Percentiles rank a stretch among this genome's conserved stretches.
These are phyloP conservation scores for Rhaphigaster nebulosa DNA, from an alignment of 2,888 invertebrate genomes.

Conservation along the genomic window DNA sequence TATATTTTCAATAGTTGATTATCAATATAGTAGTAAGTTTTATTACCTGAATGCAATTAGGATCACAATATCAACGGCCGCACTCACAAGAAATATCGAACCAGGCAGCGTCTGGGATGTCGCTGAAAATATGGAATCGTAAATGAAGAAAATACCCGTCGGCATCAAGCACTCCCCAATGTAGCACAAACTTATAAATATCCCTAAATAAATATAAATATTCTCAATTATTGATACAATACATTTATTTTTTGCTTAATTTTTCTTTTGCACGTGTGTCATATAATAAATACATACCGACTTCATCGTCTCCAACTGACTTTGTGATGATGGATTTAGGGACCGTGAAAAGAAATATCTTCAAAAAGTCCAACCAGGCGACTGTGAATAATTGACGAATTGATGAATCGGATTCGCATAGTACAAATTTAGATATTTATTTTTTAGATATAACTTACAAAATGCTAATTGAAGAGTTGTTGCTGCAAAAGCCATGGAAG, in stretches of 20 bases:
- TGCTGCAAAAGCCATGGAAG: neutral
- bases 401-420: neutral
- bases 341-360: conserved; percentile 15
- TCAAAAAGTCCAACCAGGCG: conserved; percentile 40
- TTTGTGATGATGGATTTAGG: conserved; percentile 29
- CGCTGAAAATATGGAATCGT: conserved; percentile 8
- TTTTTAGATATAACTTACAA: neutral
- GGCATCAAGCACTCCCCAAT: conserved; percentile 27
- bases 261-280: neutral
- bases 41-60: conserved; percentile 19
- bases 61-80: neutral
- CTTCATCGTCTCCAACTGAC: neutral
- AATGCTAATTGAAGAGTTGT: neutral
- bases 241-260: neutral
- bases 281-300: neutral
- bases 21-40: neutral
- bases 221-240: neutral
- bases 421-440: neutral
- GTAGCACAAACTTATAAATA: conserved; percentile 32
- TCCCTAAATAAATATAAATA: neutral
- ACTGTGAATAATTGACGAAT: neutral
- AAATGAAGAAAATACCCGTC: conserved; percentile 6
- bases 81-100: neutral
- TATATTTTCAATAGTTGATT: neutral
- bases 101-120: conserved; percentile 6